phyloP scores from a whole-genome alignment of 1,140 invertebrate species.

The Trichogramma pretiosum region DNA sequence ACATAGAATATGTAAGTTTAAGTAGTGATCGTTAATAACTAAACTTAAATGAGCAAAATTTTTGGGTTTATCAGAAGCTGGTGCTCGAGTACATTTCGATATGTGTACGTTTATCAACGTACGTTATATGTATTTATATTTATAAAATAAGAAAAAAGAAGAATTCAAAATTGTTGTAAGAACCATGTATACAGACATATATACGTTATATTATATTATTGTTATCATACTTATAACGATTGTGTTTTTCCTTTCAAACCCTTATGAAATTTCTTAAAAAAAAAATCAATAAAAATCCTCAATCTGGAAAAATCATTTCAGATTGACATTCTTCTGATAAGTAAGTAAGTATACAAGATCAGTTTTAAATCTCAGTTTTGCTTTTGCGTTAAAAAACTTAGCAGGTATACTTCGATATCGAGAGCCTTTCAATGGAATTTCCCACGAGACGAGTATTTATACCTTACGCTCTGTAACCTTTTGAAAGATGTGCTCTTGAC shows the following conservation, averaged over 20 bases:
- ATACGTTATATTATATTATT: slow-evolving; percentile 39
- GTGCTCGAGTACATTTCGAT: slow-evolving; percentile 23
- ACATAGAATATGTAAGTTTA: slow-evolving; percentile 3
- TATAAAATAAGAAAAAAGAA: no score
- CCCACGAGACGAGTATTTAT: no score
- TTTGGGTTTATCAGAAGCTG: slow-evolving; percentile 6
- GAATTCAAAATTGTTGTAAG: slow-evolving; percentile 38
- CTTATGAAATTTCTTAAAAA: neutral
- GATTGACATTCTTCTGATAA: neutral
- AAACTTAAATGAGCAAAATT: neutral
- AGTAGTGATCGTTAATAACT: slow-evolving; percentile 1
- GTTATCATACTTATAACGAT: slow-evolving; percentile 35
- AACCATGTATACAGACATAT: slow-evolving; percentile 35
- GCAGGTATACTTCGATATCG: no score
- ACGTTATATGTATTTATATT: no score
- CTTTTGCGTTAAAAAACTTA: no score
- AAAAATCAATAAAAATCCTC: neutral
- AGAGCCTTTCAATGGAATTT: no score
- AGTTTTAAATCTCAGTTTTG: neutral
- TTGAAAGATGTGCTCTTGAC: no score
- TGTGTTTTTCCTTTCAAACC: slow-evolving; percentile 21
- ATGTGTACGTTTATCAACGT: slow-evolving; percentile 23
- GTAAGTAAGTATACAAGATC: neutral
- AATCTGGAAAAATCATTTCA: neutral
- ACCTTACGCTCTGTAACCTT: no score